phyloP scores from a whole-genome alignment of 2,113 vertebrate genomes.

The Bagarius yarrelli region DNA sequence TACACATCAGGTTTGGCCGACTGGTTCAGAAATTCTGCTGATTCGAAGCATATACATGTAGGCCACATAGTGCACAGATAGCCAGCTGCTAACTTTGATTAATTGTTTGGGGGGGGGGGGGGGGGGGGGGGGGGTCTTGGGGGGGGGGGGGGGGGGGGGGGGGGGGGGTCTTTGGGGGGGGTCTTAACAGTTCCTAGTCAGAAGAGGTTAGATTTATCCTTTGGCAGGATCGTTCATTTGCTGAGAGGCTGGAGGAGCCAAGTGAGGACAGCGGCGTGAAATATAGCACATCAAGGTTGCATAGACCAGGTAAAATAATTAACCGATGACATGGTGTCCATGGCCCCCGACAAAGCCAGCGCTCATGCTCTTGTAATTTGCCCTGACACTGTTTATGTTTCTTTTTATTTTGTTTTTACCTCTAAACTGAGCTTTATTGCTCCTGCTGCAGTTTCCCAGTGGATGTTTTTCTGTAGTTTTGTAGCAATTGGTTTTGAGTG shows the following conservation, averaged over 20 bases:
- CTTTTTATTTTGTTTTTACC: constrained; percentile 12
- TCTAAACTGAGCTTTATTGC: background rate
- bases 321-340: constrained; percentile 42
- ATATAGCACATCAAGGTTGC: constrained; percentile 34
- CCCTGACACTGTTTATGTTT: constrained; percentile 17
- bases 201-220: constrained; percentile 41
- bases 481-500: background rate
- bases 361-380: constrained; percentile 17
- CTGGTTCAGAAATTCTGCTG: constrained; percentile 4
- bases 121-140: no score
- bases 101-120: constrained; percentile 25
- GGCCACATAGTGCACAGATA: constrained; percentile 38
- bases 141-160: no score
- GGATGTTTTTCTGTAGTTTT: background rate
- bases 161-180: background rate
- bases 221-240: constrained; percentile 21
- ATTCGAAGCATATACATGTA: background rate
- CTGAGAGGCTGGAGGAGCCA: background rate
- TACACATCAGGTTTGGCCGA: constrained; percentile 5
- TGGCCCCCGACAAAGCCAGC: constrained; percentile 3
- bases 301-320: constrained; percentile 37
- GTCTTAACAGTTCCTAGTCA: constrained; percentile 49
- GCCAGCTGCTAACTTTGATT: constrained; percentile 51
- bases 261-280: constrained; percentile 39
- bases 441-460: background rate